A percentile compares a stretch with the other conserved stretches of the same genome.
Conservation (phyloP, 2,113 vertebrate genomes). For the Castor canadensis region DNA sequence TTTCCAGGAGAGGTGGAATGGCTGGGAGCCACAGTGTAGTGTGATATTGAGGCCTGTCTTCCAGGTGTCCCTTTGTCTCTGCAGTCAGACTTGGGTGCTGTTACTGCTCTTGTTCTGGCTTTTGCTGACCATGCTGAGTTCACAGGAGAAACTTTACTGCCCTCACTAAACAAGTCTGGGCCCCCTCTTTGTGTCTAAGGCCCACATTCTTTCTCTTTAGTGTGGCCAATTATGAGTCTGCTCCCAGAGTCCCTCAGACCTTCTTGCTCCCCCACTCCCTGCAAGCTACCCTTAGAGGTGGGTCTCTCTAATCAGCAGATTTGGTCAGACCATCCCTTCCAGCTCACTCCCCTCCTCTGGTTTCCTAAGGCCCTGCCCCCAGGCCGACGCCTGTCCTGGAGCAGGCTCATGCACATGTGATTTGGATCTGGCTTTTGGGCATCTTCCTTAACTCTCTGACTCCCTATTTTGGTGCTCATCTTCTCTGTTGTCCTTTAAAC, state of each 20-base stretch:
- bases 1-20: too few relatives aligned
- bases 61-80: not conserved
- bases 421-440: not conserved
- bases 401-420: too few relatives aligned
- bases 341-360: not conserved
- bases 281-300: not conserved
- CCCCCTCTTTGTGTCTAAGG: too few relatives aligned
- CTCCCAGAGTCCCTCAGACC: too few relatives aligned
- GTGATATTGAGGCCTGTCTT: accelerated
- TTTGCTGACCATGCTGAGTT: not conserved
- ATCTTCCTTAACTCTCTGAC: not conserved
- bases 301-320: not conserved
- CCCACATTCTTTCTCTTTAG: not conserved
- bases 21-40: not conserved
- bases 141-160: not conserved
- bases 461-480: not conserved
- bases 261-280: too few relatives aligned
- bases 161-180: not conserved
- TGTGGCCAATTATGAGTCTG: not conserved
- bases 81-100: not conserved
- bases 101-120: not conserved
- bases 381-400: not conserved
- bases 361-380: not conserved
- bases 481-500: not conserved
- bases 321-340: not conserved